Conservation (phyloP, 2,113 vertebrate species). For the Anseranas semipalmata region DNA sequence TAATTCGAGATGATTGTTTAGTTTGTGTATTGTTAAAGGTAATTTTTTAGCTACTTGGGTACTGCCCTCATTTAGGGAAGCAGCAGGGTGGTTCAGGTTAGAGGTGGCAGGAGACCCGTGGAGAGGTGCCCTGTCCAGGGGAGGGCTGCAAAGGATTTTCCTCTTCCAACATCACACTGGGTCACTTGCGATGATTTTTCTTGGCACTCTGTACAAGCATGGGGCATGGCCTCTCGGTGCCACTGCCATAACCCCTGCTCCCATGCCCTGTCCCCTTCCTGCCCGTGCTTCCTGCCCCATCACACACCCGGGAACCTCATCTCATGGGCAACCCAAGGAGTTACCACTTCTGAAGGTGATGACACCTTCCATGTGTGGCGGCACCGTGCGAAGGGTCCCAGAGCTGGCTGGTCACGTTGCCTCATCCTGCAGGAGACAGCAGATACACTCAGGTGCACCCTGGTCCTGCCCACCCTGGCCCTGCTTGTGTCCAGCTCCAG, state of each 20-base stretch:
- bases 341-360: neutral
- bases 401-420: neutral
- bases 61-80: neutral
- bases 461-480: fast-evolving
- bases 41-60: neutral
- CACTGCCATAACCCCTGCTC: neutral
- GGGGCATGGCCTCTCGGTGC: neutral
- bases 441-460: neutral
- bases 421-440: neutral
- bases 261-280: neutral
- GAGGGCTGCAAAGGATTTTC: neutral
- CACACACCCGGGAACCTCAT: neutral
- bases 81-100: neutral
- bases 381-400: neutral
- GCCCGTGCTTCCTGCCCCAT: neutral
- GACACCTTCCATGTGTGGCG: neutral
- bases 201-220: neutral
- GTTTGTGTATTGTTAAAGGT: neutral
- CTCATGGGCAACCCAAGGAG: no score
- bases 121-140: neutral
- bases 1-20: neutral
- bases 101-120: neutral
- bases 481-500: neutral
- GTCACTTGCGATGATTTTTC: neutral
- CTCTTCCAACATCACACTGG: neutral